These are phyloP conservation scores for Cotesia vestalis DNA, from an alignment of 1,140 invertebrate genomes.

Conservation along the genomic window DNA sequence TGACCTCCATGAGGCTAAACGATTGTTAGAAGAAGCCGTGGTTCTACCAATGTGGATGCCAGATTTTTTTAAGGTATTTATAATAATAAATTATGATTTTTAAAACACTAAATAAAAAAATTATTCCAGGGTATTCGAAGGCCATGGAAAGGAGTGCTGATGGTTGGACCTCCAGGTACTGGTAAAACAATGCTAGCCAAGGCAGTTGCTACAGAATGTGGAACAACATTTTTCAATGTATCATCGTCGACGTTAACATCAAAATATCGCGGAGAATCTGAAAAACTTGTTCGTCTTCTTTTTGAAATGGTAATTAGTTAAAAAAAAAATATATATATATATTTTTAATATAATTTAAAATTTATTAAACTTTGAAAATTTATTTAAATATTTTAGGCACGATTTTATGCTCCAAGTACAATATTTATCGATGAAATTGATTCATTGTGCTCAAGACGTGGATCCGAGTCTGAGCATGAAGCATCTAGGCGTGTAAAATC, in stretches of 20 bases:
- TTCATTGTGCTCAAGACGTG: constrained; percentile 94
- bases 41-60: constrained; percentile 98
- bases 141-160: constrained; percentile 94
- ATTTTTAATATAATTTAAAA: constrained; percentile 13
- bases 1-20: constrained; percentile 93
- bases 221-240: constrained; percentile 99
- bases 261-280: constrained; percentile 98
- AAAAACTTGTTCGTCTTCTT: constrained; percentile 95
- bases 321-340: constrained; percentile 7
- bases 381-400: constrained; percentile 71
- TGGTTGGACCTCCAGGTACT: constrained; percentile 97
- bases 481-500: constrained; percentile 97
- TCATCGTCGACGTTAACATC: constrained; percentile 96
- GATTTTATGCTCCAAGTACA: constrained; percentile 98
- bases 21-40: constrained; percentile 95
- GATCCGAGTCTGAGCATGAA: constrained; percentile 97
- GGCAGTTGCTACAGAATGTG: constrained; percentile 98
- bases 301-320: constrained; percentile 91
- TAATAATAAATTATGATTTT: not conserved
- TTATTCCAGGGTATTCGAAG: constrained; percentile 78
- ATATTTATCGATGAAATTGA: constrained; percentile 99
- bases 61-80: constrained; percentile 91
- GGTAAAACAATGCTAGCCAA: constrained; percentile 99
- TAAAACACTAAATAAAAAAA: no score
- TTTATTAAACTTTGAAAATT: constrained; percentile 14